Evolutionary conservation across 2,888 invertebrate genomes (phyloP), one percentile per base, ranked within the genome.

Genomic region (Drosophila anceps): DNA sequence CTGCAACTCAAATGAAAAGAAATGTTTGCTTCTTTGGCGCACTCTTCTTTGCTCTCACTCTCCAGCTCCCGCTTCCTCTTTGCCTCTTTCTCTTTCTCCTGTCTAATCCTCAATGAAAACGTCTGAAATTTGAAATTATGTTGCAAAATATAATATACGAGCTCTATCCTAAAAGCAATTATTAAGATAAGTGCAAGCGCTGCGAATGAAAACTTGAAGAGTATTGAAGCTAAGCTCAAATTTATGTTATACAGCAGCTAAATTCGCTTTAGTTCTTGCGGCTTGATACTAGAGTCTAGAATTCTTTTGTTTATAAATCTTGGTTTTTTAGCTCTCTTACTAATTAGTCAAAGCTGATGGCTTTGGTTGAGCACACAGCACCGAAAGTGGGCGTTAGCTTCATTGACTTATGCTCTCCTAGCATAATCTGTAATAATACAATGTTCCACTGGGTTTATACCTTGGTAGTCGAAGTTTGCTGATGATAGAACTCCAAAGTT

Each of bases 1-100:
- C 59, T 37, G 53, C 62, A 66, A 43, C 76, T 66, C 29, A 63
- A 80, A 75, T 80, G 62, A 77, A 77, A 80, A 80, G 62, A 76
- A 61, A 80, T 77, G 51, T 60, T 33, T 53, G 37, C 50, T 51
- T 41, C 54, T 62, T 64, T 48, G 48, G n/a, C 48, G 41, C 59
- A 4, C 50, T 41, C 27, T 46, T 43, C 31, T 53, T 20, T 29
- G 61, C 44, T 37, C 48, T 35, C 5, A 1, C 46, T 24, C 46
- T 35, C n/a, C 15, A 3, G 5, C 33, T 31, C 8, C 4, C 50
- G 29, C 13, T 4, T 20, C 8, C 35, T 2, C 53, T 1, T 35
- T 35, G 37, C 41, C 31, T 20, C 8, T 27, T 15, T 63, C 68
- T 54, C 69, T 50, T 54, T 48, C 41, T 63, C 62, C 24, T 31